Evolutionary conservation across 1,140 invertebrate species (phyloP).

Genomic region (Neoseiulus cucumeris): DNA sequence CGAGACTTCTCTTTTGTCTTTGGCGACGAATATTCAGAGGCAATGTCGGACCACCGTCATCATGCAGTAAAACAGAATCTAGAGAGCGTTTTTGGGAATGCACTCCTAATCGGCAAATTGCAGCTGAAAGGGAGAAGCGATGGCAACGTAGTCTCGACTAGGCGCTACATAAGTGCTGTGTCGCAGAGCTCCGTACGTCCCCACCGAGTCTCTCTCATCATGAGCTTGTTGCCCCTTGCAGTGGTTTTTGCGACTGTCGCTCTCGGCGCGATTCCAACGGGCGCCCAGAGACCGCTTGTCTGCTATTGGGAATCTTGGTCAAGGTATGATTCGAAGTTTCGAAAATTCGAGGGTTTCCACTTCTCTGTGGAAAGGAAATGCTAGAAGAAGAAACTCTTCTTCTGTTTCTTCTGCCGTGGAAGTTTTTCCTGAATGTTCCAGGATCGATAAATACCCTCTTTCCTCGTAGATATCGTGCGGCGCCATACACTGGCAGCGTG

Average conservation of each 20-base stretch:
- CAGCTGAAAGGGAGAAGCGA: too few relatives aligned
- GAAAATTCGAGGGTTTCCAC: not conserved
- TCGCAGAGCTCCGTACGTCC: too few relatives aligned
- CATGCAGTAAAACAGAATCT: too few relatives aligned
- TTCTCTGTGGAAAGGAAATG: not conserved
- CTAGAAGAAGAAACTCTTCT: not conserved
- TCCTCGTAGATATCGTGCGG: not conserved
- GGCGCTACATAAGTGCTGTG: too few relatives aligned
- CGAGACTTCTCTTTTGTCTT: too few relatives aligned
- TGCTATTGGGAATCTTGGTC: constrained; percentile 6
- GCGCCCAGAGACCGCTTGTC: not conserved
- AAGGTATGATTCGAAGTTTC: not conserved
- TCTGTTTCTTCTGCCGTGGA: not conserved
- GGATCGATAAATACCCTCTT: not conserved
- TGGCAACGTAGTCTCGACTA: too few relatives aligned
- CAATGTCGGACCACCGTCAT: too few relatives aligned
- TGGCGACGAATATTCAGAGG: too few relatives aligned
- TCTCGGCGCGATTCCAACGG: not conserved
- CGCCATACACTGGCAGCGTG: not conserved
- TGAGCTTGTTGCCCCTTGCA: not conserved
- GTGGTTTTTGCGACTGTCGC: not conserved
- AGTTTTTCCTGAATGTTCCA: not conserved
- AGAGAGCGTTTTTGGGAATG: too few relatives aligned
- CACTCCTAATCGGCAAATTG: too few relatives aligned
- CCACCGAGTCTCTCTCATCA: not conserved